Conservation (phyloP, 2,113 vertebrate genomes). For the Osmerus mordax region DNA sequence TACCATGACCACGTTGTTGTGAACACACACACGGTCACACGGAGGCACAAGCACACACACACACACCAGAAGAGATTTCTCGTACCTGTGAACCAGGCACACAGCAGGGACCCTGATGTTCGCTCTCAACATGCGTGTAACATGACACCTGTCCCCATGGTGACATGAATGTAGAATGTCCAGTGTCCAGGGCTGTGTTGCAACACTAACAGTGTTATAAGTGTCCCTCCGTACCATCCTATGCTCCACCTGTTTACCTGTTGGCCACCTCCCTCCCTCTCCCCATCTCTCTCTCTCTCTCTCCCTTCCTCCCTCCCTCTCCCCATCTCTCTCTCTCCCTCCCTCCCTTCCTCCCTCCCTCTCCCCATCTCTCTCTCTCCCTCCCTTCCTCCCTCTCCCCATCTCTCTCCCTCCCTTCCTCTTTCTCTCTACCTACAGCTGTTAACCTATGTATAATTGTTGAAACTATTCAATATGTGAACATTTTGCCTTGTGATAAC, state of each 20-base stretch:
- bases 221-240: not conserved
- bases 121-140: not conserved
- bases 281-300: not conserved
- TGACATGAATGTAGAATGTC: not conserved
- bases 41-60: slow-evolving; percentile 7
- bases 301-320: slow-evolving; percentile 12
- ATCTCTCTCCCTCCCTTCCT: not conserved
- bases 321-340: not conserved
- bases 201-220: no score
- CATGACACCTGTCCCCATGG: not conserved
- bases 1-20: no score
- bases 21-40: not conserved
- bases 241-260: not conserved
- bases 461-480: no score
- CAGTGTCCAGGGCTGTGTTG: not conserved
- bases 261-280: not conserved
- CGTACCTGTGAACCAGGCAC: no score
- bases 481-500: no score
- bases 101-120: no score
- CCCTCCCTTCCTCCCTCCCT: slow-evolving; percentile 9
- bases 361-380: not conserved
- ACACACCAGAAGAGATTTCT: no score
- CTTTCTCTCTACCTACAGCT: not conserved
- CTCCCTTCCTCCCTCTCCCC: not conserved
- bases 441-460: no score